Evolutionary conservation across 2,888 invertebrate genomes (phyloP).

Genomic region (Macroteleia sp.): DNA sequence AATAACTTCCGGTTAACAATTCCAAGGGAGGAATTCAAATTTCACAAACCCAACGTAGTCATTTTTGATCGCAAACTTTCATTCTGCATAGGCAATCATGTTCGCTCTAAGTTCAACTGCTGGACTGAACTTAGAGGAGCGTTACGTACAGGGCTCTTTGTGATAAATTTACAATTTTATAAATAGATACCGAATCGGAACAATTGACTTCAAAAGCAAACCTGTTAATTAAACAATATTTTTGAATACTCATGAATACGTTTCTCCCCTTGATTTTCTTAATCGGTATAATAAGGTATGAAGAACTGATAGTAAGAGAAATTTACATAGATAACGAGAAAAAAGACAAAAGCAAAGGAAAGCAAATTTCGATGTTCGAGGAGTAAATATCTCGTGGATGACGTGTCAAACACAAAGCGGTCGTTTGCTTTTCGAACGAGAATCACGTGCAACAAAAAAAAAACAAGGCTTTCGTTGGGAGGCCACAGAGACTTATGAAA

Average conservation of each 20-base stretch:
- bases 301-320: slow-evolving; percentile 51
- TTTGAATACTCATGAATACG: slow-evolving; percentile 51
- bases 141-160: slow-evolving; percentile 53
- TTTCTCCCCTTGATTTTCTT: slow-evolving; percentile 73
- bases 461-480: slow-evolving; percentile 12
- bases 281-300: slow-evolving; percentile 62
- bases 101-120: too few species aligned
- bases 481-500: slow-evolving; percentile 30
- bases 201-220: too few species aligned
- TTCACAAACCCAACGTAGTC: too few species aligned
- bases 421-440: slow-evolving; percentile 6
- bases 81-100: too few species aligned
- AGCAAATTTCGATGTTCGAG: background rate
- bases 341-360: slow-evolving; percentile 14
- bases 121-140: slow-evolving; percentile 47
- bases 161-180: slow-evolving; percentile 57
- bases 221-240: slow-evolving; percentile 38
- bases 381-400: slow-evolving; percentile 4
- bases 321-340: slow-evolving; percentile 16
- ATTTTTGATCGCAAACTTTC: slow-evolving; percentile 1
- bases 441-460: slow-evolving; percentile 2
- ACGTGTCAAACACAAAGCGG: slow-evolving; percentile 1
- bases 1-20: slow-evolving; percentile 67
- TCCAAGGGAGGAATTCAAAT: slow-evolving; percentile 72
- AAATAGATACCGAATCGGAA: too few species aligned